Conservation (phyloP, 2,113 vertebrate species). For the Menidia beryllina region DNA sequence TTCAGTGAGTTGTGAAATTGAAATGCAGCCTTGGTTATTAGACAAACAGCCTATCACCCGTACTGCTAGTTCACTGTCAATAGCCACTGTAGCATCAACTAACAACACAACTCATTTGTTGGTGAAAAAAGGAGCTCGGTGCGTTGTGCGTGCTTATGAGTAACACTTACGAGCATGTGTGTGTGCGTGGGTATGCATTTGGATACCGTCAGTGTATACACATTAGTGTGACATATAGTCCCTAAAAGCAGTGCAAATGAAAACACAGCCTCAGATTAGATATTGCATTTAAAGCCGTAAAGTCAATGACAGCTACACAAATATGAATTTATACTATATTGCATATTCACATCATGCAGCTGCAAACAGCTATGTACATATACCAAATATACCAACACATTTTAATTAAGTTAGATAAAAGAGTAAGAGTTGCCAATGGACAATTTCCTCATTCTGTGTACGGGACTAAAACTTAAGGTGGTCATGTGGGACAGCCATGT, state of each 20-base stretch:
- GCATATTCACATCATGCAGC: not conserved
- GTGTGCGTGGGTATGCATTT: not conserved
- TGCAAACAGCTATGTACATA: not conserved
- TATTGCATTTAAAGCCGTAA: conserved; percentile 65
- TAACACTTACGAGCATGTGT: not conserved
- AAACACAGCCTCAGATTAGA: conserved; percentile 58
- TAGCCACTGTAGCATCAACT: conserved; percentile 68
- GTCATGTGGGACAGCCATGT: too few species aligned
- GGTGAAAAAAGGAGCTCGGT: conserved; percentile 42
- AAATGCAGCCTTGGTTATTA: conserved; percentile 83
- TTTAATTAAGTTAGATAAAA: too few species aligned
- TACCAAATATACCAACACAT: too few species aligned
- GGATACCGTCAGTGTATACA: conserved; percentile 12
- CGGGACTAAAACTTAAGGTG: too few species aligned
- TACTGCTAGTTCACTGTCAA: conserved; percentile 75
- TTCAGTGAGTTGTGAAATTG: conserved; percentile 82
- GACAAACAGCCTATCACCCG: conserved; percentile 77
- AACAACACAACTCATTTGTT: conserved; percentile 71
- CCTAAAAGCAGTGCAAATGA: conserved; percentile 32
- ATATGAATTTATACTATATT: conserved; percentile 1
- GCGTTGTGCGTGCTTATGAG: conserved; percentile 14
- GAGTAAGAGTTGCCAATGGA: too few species aligned
- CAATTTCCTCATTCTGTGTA: too few species aligned
- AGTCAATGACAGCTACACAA: conserved; percentile 1
- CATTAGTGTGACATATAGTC: conserved; percentile 34